Evolutionary conservation across 2,888 invertebrate species (phyloP).

Genomic region (Dermolepida albohirtum): DNA sequence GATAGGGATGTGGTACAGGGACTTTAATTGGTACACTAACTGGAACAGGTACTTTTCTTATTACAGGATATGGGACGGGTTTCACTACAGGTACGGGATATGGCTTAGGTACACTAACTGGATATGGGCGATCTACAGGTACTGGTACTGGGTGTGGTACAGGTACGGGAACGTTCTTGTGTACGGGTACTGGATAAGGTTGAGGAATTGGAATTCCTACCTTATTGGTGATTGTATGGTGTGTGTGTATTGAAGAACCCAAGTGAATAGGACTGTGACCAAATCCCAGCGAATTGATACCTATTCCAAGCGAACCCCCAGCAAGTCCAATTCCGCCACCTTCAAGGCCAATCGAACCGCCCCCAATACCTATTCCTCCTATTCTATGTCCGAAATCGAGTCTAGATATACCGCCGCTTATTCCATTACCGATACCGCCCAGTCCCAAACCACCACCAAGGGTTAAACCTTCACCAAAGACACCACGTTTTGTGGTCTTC

Average conservation of each 20-base stretch:
- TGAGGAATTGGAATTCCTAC: constrained; percentile 67
- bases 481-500: constrained; percentile 65
- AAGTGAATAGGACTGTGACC: constrained; percentile 34
- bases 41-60: constrained; percentile 66
- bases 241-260: constrained; percentile 51
- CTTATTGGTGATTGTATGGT: constrained; percentile 74
- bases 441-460: constrained; percentile 57
- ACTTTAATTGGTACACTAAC: constrained; percentile 62
- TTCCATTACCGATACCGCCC: constrained; percentile 40
- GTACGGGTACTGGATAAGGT: constrained; percentile 72
- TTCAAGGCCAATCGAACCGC: constrained; percentile 44
- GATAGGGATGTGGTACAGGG: constrained; percentile 57
- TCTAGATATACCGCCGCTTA: background rate
- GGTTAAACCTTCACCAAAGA: constrained; percentile 62
- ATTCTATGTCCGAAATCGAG: constrained; percentile 28
- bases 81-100: constrained; percentile 65
- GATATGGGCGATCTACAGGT: constrained; percentile 61
- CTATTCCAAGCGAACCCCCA: constrained; percentile 42
- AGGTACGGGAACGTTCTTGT: constrained; percentile 70
- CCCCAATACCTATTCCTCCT: constrained; percentile 9
- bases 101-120: constrained; percentile 67
- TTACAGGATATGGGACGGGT: constrained; percentile 67
- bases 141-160: constrained; percentile 65
- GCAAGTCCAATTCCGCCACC: constrained; percentile 40
- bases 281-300: constrained; percentile 33